Conservation (phyloP, 2,888 invertebrate genomes). For the Drosophila anomalata region DNA sequence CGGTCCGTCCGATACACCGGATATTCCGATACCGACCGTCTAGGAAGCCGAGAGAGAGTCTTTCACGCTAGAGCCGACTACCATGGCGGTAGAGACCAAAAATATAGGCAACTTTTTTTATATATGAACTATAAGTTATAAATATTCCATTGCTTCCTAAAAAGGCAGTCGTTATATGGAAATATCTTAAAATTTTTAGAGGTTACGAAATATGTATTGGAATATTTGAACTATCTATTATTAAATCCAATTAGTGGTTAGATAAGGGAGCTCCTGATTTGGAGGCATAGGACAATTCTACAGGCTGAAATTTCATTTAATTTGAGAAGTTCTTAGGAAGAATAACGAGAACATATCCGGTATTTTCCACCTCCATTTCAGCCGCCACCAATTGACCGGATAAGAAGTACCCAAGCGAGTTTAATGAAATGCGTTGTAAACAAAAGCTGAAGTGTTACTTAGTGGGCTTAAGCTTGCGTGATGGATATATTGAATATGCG, state of each 20-base stretch:
- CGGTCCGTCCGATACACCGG: conserved; percentile 10
- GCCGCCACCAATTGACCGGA: conserved; percentile 5
- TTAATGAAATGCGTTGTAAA: conserved; percentile 44
- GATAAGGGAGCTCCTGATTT: no score
- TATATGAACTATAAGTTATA: neutral
- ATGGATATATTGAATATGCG: conserved; percentile 7
- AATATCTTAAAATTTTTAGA: no score
- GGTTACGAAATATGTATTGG: no score
- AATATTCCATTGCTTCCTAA: neutral
- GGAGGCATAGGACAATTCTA: neutral
- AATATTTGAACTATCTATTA: no score
- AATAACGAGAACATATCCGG: conserved; percentile 4
- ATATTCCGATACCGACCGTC: conserved; percentile 23
- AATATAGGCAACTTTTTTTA: conserved; percentile 32
- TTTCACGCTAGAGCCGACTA: neutral
- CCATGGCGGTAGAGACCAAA: neutral
- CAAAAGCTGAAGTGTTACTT: conserved; percentile 40
- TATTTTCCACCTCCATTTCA: conserved; percentile 28
- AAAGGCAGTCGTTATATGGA: neutral
- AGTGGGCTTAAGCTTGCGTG: conserved; percentile 26
- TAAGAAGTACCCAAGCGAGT: conserved; percentile 10
- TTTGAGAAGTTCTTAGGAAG: neutral
- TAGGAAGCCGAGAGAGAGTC: neutral
- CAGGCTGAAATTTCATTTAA: neutral
- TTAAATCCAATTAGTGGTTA: no score